phyloP scores from a whole-genome alignment of 2,797 vertebrate species.

The Sebastes taczanowskii region DNA sequence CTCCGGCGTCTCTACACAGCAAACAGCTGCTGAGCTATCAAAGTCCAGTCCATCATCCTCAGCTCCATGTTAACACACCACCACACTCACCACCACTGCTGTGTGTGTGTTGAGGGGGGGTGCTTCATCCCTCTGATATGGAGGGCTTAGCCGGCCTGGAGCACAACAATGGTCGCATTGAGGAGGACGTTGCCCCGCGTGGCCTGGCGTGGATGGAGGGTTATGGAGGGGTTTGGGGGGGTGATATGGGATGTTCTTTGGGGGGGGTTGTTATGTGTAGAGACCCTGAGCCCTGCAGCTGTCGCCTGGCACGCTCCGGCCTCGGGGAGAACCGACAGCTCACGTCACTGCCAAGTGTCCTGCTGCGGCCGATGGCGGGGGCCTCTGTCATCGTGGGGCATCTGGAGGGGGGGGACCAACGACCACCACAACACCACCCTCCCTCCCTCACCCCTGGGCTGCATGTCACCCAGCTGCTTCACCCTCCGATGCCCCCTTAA shows the following conservation, averaged over 20 bases:
- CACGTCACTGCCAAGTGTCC: constrained; percentile 86
- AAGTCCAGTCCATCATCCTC: constrained; percentile 66
- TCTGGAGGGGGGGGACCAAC: constrained; percentile 59
- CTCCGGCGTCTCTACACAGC: constrained; percentile 14
- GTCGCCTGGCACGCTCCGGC: constrained; percentile 89
- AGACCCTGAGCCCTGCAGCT: constrained; percentile 85
- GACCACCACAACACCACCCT: constrained; percentile 10
- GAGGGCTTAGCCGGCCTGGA: constrained; percentile 51
- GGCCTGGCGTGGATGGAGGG: constrained; percentile 70
- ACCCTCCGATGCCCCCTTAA: constrained; percentile 18
- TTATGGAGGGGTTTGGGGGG: constrained; percentile 60
- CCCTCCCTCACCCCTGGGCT: constrained; percentile 21
- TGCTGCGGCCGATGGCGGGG: constrained; percentile 74
- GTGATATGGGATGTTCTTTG: constrained; percentile 57
- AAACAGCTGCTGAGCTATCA: constrained; percentile 68
- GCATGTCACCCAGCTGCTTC: constrained; percentile 58
- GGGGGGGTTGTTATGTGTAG: constrained; percentile 71
- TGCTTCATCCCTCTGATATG: constrained; percentile 58
- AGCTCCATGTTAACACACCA: constrained; percentile 51
- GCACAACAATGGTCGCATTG: constrained; percentile 78
- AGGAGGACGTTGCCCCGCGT: constrained; percentile 65
- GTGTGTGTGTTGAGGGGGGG: constrained; percentile 12
- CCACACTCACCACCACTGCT: constrained; percentile 15
- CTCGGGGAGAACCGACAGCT: constrained; percentile 85
- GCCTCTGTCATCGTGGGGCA: constrained; percentile 79